phyloP scores from a whole-genome alignment of 1,140 invertebrate genomes.

The Drosophila guanche region DNA sequence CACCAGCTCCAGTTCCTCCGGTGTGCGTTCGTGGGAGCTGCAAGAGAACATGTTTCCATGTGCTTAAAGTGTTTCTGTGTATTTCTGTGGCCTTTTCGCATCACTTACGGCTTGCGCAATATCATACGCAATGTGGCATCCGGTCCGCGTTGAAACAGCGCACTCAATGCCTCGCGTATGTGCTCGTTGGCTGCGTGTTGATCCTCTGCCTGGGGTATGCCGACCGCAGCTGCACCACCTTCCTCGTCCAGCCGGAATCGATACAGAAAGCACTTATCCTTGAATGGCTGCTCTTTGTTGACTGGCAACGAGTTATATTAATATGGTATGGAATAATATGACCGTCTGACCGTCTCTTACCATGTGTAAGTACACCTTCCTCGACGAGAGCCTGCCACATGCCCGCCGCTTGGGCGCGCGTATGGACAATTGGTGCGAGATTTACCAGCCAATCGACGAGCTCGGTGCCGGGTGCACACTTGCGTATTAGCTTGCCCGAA shows the following conservation, averaged over 20 bases:
- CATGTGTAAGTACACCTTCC: conserved; percentile 91
- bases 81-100: neutral
- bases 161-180: conserved; percentile 87
- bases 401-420: conserved; percentile 89
- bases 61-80: no score
- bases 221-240: conserved; percentile 77
- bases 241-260: conserved; percentile 91
- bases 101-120: conserved; percentile 90
- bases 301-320: conserved; percentile 83
- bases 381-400: conserved; percentile 95
- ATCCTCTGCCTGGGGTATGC: conserved; percentile 85
- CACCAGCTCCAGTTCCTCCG: conserved; percentile 92
- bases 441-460: conserved; percentile 91
- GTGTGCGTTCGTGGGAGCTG: conserved; percentile 89
- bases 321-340: no score
- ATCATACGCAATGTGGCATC: conserved; percentile 93
- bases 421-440: conserved; percentile 85
- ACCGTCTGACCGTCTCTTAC: conserved; percentile 84
- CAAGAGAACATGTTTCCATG: neutral
- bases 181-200: conserved; percentile 87
- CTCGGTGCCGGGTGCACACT: conserved; percentile 87
- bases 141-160: conserved; percentile 88
- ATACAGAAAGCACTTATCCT: conserved; percentile 93
- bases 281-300: conserved; percentile 91
- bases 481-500: conserved; percentile 85